Evolutionary conservation across 2,888 invertebrate species (phyloP), one percentile per base, ranked within the genome.

Genomic region (Perdita meconis): DNA sequence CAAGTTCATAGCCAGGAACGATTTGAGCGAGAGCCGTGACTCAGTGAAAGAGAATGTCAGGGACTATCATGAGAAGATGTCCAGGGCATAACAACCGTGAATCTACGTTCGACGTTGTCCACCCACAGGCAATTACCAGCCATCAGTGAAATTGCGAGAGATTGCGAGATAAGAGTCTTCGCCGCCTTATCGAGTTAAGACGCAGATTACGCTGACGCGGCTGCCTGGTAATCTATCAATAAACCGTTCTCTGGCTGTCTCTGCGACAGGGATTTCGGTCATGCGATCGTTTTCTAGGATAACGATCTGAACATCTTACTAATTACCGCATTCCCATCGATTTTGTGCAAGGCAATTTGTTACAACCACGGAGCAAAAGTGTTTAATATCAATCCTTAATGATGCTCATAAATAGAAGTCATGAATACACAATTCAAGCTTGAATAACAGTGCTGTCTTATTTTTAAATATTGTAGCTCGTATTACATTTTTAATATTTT

Each of bases 141-240:
- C 67, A 82, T 82, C 73, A 82, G 53, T 40, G 66, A 83, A 70
- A 82, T 82, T 82, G 76, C 73, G 55, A 57, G 67, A 80, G 69
- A 79, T 82, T 75, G 66, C 30, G 40, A 79, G 82, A 76, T 82
- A 69, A 79, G 76, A 51, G 60, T 53, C 75, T 38, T 50, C 78
- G 38, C 50, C 72, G 71, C 53, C 76, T 82, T 76, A 70, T 68
- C 80, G 67, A 73, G 60, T 80, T 53, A 80, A 80, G 80, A 83
- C 66, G 78, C 16, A 47, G 78, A 72, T 79, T 78, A 66, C 51
- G 44, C 38, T 13, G 24, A 55, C 60, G 34, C 53, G 40, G 42
- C 34, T 51, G 77, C n/a, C 50, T 2, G 30, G 36, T 63, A 66
- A 71, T 66, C 70, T 55, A 59, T 77, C 63, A 71, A 66, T 71